Evolutionary conservation across 2,113 vertebrate species (phyloP).

Genomic region (Pterocles gutturalis): DNA sequence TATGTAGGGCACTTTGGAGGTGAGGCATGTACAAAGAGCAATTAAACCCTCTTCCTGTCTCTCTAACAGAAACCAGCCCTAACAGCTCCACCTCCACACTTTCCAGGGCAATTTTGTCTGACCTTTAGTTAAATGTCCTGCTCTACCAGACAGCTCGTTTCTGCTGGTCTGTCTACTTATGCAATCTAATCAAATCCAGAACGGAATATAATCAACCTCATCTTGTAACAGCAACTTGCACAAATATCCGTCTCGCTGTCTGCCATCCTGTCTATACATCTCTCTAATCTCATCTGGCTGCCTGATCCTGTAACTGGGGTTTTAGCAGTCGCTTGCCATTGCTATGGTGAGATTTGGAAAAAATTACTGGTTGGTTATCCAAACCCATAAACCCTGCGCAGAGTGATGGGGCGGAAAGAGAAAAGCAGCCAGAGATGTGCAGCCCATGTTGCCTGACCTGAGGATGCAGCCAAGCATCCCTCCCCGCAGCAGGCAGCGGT

Average conservation of each 20-base stretch:
- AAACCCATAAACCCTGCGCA: not conserved
- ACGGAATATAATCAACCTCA: constrained; percentile 66
- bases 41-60: not conserved
- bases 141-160: constrained; percentile 63
- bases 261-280: constrained; percentile 21
- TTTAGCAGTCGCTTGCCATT: not conserved
- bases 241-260: not conserved
- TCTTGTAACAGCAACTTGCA: constrained; percentile 42
- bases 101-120: constrained; percentile 68
- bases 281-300: not conserved
- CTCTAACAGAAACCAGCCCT: not conserved
- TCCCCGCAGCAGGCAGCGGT: not conserved
- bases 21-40: not conserved
- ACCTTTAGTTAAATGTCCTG: constrained; percentile 72
- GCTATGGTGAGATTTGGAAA: not conserved
- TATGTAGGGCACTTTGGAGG: not conserved
- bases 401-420: not conserved
- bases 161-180: constrained; percentile 64
- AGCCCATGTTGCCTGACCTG: not conserved
- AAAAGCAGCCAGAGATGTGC: not conserved
- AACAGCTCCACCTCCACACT: constrained; percentile 15
- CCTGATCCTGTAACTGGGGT: not conserved
- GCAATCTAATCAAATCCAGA: constrained; percentile 68
- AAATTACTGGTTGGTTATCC: not conserved
- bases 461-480: not conserved